Conservation (phyloP, 2,888 invertebrate species). For the Stictocephala bisonia region DNA sequence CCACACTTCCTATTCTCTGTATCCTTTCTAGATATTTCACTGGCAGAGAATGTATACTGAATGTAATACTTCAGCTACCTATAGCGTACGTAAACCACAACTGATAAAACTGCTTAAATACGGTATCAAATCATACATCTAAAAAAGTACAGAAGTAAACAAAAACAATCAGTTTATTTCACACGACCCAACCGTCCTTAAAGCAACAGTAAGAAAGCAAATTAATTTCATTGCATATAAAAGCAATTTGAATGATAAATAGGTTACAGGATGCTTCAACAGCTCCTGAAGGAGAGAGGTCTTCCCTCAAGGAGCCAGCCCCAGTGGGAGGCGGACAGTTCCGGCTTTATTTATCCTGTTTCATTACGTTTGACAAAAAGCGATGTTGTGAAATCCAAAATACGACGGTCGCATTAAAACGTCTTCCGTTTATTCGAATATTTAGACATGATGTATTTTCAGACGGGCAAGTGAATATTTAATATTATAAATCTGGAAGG, state of each 20-base stretch:
- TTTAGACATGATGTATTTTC: constrained; percentile 38
- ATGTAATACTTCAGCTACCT: no score
- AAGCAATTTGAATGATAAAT: constrained; percentile 34
- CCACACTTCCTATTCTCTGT: no score
- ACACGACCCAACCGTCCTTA: no score
- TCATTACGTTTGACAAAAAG: constrained; percentile 33
- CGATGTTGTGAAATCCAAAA: constrained; percentile 35
- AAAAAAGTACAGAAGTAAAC: no score
- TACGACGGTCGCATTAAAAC: constrained; percentile 39
- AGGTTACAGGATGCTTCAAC: constrained; percentile 15
- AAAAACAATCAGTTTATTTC: no score
- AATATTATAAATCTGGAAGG: constrained; percentile 41
- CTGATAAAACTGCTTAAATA: no score
- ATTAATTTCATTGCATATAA: no score
- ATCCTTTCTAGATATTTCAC: no score
- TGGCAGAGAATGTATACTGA: no score
- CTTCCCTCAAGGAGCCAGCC: neutral
- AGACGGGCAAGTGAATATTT: constrained; percentile 36
- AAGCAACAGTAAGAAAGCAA: no score
- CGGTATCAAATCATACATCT: no score
- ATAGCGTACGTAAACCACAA: no score
- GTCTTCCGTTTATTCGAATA: constrained; percentile 40
- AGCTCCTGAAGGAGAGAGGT: neutral
- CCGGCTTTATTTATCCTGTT: constrained; percentile 24
- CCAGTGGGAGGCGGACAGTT: constrained; percentile 3